Conservation (phyloP, 2,888 invertebrate species). For the Emmelina monodactyla region DNA sequence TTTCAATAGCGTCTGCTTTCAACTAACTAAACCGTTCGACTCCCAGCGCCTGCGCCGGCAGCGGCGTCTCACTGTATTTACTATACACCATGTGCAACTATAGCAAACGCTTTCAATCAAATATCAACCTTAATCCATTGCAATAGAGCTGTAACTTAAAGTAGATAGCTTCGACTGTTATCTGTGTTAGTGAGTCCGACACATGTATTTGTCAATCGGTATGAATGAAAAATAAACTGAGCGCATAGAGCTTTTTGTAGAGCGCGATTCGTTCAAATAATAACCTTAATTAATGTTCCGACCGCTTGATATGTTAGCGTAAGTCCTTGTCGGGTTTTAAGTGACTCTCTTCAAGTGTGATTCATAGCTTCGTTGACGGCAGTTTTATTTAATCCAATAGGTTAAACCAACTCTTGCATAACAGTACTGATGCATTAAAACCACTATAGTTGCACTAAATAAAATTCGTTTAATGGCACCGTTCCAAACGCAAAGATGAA, state of each 20-base stretch:
- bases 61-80: constrained; percentile 41
- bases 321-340: constrained; percentile 27
- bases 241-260: constrained; percentile 54
- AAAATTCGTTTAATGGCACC: too few relatives aligned
- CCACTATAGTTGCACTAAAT: too few relatives aligned
- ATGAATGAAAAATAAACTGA: constrained; percentile 61
- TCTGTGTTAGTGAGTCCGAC: constrained; percentile 56
- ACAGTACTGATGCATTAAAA: not conserved
- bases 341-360: constrained; percentile 29
- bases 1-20: constrained; percentile 37
- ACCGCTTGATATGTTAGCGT: constrained; percentile 31
- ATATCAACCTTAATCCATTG: constrained; percentile 18
- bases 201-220: constrained; percentile 57
- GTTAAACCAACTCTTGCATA: not conserved
- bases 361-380: constrained; percentile 25
- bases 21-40: constrained; percentile 40
- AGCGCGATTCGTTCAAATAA: constrained; percentile 43
- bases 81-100: constrained; percentile 53
- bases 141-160: constrained; percentile 13
- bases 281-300: constrained; percentile 61
- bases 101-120: constrained; percentile 30
- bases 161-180: constrained; percentile 25
- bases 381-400: too few relatives aligned
- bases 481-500: too few relatives aligned
- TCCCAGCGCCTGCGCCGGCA: constrained; percentile 37